phyloP scores from a whole-genome alignment of 2,888 invertebrate genomes.

The Trissonchulus latispiculum region DNA sequence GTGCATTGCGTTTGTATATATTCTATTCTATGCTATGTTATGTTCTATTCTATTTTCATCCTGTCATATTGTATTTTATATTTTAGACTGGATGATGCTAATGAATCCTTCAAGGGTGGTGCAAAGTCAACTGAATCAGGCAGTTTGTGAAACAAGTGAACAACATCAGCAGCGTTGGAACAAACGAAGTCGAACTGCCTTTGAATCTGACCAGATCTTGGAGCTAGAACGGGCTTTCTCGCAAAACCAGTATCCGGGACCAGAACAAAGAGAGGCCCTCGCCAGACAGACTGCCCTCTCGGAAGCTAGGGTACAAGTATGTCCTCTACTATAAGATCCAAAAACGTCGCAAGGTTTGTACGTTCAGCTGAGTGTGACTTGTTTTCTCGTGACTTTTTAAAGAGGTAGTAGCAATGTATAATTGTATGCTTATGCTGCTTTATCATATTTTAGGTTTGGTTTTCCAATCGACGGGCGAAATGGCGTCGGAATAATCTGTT shows the following conservation, averaged over 20 bases:
- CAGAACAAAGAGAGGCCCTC: not conserved
- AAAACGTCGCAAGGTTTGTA: too few species aligned
- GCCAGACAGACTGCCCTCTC: not conserved
- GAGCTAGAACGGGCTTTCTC: constrained; percentile 6
- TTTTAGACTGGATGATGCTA: not conserved
- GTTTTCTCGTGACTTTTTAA: too few species aligned
- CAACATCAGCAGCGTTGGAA: not conserved
- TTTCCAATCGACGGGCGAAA: constrained; percentile 11
- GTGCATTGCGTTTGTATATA: too few species aligned
- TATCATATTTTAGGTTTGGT: constrained; percentile 7
- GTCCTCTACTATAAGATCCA: too few species aligned
- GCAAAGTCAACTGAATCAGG: not conserved
- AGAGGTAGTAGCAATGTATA: too few species aligned
- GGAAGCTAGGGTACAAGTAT: constrained; percentile 11
- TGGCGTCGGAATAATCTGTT: not conserved
- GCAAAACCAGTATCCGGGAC: not conserved
- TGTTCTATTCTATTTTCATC: too few species aligned
- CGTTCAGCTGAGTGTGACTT: too few species aligned
- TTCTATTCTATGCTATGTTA: too few species aligned
- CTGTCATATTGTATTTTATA: too few species aligned
- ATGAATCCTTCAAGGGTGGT: not conserved
- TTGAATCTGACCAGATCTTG: constrained; percentile 5
- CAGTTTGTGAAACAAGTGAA: not conserved
- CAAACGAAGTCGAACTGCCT: constrained; percentile 12
- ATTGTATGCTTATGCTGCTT: too few species aligned